These are phyloP conservation scores for Pseudopipra pipra DNA, from an alignment of 2,113 vertebrate genomes.

Conservation along the genomic window DNA sequence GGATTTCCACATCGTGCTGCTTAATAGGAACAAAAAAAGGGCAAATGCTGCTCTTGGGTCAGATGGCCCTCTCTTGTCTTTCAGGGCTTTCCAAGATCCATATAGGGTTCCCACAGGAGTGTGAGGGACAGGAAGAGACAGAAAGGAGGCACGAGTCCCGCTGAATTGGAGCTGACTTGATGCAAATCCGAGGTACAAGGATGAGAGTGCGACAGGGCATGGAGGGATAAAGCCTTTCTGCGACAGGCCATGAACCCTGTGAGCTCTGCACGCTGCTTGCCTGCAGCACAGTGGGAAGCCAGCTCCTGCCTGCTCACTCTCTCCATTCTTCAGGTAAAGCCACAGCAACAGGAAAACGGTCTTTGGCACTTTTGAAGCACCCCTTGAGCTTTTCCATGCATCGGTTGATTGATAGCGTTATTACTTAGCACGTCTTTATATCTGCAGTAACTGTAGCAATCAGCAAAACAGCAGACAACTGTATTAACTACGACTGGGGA, in stretches of 20 bases:
- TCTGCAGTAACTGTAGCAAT: not conserved
- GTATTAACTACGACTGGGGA: not conserved
- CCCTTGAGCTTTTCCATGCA: not conserved
- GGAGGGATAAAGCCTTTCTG: not conserved
- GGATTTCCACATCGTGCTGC: not conserved
- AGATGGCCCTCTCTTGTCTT: not conserved
- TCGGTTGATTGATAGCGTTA: not conserved
- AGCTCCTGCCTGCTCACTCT: not conserved
- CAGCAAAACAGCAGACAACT: constrained; percentile 4
- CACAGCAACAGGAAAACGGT: not conserved
- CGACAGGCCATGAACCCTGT: accelerated
- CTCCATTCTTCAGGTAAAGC: not conserved
- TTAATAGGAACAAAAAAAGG: not conserved
- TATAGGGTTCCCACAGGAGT: accelerated
- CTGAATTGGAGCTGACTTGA: not conserved
- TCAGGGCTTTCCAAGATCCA: not conserved
- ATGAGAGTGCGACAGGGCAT: accelerated
- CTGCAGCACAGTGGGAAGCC: accelerated
- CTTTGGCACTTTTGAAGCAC: not conserved
- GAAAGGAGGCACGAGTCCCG: not conserved
- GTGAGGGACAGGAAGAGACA: not conserved
- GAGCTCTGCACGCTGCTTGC: accelerated
- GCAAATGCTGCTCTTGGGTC: not conserved
- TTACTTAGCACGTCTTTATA: not conserved
- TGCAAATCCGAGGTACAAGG: not conserved